Conservation (phyloP, 2,888 invertebrate genomes). For the Dasysyrphus tricinctus region DNA sequence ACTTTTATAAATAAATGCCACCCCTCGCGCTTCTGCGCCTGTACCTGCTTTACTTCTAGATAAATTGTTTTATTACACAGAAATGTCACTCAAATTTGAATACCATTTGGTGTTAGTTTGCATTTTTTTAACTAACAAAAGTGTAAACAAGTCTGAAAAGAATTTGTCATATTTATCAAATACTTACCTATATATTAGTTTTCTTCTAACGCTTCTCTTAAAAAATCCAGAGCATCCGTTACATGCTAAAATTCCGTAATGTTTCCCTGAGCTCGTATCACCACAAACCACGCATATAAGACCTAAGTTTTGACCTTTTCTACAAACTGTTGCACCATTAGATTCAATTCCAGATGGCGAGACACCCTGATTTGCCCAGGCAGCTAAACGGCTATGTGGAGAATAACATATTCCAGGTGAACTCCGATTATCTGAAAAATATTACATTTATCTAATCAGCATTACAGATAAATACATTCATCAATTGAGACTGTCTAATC, state of each 20-base stretch:
- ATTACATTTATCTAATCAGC: neutral
- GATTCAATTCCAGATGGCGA: constrained; percentile 77
- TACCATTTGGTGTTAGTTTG: too few relatives aligned
- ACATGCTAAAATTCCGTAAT: constrained; percentile 98
- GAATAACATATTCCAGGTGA: constrained; percentile 81
- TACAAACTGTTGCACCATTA: constrained; percentile 77
- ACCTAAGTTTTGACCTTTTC: constrained; percentile 87
- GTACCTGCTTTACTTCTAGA: neutral
- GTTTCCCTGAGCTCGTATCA: constrained; percentile 98
- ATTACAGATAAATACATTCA: neutral
- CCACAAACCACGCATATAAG: constrained; percentile 98
- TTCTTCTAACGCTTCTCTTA: constrained; percentile 97
- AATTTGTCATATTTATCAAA: neutral
- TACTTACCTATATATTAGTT: constrained; percentile 96
- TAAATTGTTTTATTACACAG: constrained; percentile 13
- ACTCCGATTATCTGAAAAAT: constrained; percentile 80
- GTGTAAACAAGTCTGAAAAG: too few relatives aligned
- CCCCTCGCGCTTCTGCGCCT: constrained; percentile 46
- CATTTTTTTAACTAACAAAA: too few relatives aligned
- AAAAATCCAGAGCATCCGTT: constrained; percentile 99
- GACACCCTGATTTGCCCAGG: constrained; percentile 82
- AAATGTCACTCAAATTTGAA: neutral
- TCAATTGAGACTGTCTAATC: neutral
- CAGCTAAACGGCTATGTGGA: constrained; percentile 81
- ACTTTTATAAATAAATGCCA: constrained; percentile 42